Evolutionary conservation across 2,113 vertebrate genomes (phyloP).

Genomic region (Mustela lutreola): DNA sequence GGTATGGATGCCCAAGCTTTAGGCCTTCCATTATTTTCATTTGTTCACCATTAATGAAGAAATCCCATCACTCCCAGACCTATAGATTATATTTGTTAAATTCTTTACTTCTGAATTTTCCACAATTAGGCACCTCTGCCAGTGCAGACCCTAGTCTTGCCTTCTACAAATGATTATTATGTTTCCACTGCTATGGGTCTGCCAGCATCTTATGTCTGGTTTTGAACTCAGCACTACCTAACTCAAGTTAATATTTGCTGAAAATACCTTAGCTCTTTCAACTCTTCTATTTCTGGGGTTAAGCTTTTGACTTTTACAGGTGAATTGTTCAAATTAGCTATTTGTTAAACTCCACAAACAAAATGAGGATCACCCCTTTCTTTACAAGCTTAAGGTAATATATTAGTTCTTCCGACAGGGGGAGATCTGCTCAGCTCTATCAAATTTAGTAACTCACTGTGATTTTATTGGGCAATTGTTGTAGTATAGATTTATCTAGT

Average conservation of each 20-base stretch:
- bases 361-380: too few relatives aligned
- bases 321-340: too few relatives aligned
- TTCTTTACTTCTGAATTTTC: not conserved
- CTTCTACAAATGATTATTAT: not conserved
- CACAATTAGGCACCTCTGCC: not conserved
- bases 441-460: too few relatives aligned
- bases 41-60: not conserved
- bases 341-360: too few relatives aligned
- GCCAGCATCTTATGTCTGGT: not conserved
- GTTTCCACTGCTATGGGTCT: not conserved
- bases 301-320: too few relatives aligned
- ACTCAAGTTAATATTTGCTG: not conserved
- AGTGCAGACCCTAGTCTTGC: not conserved
- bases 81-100: not conserved
- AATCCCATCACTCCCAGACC: not conserved
- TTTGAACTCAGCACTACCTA: not conserved
- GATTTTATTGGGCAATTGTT: too few relatives aligned
- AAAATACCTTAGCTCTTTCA: too few relatives aligned
- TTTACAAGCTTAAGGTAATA: too few relatives aligned
- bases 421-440: too few relatives aligned
- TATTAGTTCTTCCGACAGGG: too few relatives aligned
- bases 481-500: too few relatives aligned
- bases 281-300: too few relatives aligned
- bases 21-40: not conserved
- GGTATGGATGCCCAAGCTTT: not conserved